Conservation (phyloP, 2,888 invertebrate genomes). For the Scrobipalpa atriplicella region DNA sequence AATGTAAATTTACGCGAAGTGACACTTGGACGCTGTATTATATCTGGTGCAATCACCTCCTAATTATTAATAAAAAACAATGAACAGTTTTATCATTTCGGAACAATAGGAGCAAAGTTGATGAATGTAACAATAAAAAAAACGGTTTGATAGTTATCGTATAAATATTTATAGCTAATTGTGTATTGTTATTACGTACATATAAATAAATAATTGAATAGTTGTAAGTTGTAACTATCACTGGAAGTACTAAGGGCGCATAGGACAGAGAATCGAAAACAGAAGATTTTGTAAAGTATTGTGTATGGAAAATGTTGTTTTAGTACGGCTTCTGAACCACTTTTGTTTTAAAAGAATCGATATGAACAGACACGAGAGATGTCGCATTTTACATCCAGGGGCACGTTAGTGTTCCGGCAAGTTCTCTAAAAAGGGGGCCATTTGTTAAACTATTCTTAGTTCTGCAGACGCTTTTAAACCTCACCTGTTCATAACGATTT, state of each 20-base stretch:
- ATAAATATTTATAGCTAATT: constrained; percentile 83
- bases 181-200: constrained; percentile 83
- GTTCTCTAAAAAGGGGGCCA: background rate
- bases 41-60: constrained; percentile 70
- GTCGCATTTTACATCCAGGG: background rate
- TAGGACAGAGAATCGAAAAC: constrained; percentile 58
- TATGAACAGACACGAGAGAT: constrained; percentile 10
- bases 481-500: background rate
- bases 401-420: constrained; percentile 8
- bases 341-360: constrained; percentile 45
- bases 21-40: constrained; percentile 70
- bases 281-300: constrained; percentile 68
- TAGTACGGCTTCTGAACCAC: constrained; percentile 51
- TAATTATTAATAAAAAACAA: constrained; percentile 43
- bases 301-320: constrained; percentile 63
- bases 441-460: background rate
- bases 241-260: constrained; percentile 71
- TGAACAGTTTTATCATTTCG: constrained; percentile 62
- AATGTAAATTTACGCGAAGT: constrained; percentile 66
- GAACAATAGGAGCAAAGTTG: constrained; percentile 67
- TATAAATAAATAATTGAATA: constrained; percentile 82
- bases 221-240: constrained; percentile 80
- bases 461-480: background rate
- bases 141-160: constrained; percentile 80
- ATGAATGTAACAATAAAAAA: constrained; percentile 73